Conservation (phyloP, 2,888 invertebrate genomes). For the Andrena flavipes region DNA sequence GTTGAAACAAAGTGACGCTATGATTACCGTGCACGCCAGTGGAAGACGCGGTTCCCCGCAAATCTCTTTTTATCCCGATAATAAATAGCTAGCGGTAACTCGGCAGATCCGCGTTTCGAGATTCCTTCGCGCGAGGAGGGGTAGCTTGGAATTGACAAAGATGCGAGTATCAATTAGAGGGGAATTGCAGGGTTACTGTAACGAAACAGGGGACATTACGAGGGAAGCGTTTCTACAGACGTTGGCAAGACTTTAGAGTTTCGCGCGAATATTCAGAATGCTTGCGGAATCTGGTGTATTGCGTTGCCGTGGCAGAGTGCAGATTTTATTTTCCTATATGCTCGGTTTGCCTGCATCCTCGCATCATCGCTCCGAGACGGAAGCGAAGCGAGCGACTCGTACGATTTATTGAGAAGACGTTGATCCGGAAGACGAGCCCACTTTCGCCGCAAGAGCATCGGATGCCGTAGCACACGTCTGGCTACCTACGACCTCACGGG, state of each 20-base stretch:
- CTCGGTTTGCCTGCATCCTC: constrained; percentile 2
- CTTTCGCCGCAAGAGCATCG: constrained; percentile 45
- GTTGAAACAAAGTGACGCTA: constrained; percentile 25
- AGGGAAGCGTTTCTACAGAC: too few species aligned
- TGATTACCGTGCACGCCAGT: constrained; percentile 29
- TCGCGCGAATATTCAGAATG: too few species aligned
- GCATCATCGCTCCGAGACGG: constrained; percentile 40
- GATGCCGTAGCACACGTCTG: background rate
- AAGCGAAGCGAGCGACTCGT: constrained; percentile 42
- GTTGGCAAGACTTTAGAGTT: too few species aligned
- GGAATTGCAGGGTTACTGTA: too few species aligned
- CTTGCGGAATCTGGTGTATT: too few species aligned
- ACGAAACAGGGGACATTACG: too few species aligned
- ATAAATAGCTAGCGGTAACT: constrained; percentile 23
- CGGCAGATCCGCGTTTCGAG: background rate
- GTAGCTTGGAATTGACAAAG: background rate
- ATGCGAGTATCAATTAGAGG: background rate
- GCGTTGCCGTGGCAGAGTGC: too few species aligned
- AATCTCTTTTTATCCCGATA: constrained; percentile 23
- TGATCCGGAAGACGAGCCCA: constrained; percentile 59
- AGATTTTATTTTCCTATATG: too few species aligned
- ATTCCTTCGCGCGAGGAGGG: background rate
- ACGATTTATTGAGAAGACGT: constrained; percentile 57
- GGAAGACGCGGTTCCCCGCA: constrained; percentile 31
- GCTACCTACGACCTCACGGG: constrained; percentile 53